Base-by-base conservation (phyloP, 2,888 invertebrate genomes). In the Dicycla oo region DNA sequence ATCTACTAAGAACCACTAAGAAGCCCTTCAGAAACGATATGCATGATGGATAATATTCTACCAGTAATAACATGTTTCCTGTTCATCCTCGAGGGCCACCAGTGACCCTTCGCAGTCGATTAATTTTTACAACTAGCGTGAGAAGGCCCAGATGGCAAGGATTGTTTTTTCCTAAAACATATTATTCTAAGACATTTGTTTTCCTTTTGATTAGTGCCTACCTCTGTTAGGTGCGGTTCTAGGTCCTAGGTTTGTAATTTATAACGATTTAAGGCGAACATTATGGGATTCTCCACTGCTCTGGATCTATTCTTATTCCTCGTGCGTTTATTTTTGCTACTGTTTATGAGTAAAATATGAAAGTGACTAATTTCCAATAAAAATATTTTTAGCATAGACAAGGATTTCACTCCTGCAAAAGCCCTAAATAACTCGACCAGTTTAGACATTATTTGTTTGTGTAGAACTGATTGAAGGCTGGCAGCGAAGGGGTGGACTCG, bases 71-170 rank as follows among this genome's bases (percentile, higher is more conserved):
- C 62, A 61, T 61, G 72, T 69, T 69, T 54, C 64, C 60, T 56
- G 47, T 23, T 63, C 62, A 66, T 74, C 83, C 65, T 69, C 57
- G 69, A 82, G 80, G 62, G 77, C 53, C 65, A 68, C 34, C n/a
- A 69, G 71, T 70, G 69, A 78, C 84, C 84, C 83, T 84, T 85
- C 73, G 54, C 78, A 69, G 75, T 69, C 83, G 81, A 84, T 84
- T 75, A 85, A 84, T 84, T 84, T 84, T 84, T 85, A 85, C 71
- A 85, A 76, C 81, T 65, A 67, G 34, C 73, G 69, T 85, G 86
- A 61, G 84, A 85, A 68, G 57, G 47, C 64, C n/a, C 86, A 83
- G 76, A 76, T 85, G 84, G 60, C 63, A 65, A 45, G 20, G n/a
- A 77, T 63, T 51, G 53, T 62, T 69, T 67, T 63, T 76, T 53